Conservation (phyloP, 2,888 invertebrate genomes). For the Lissonota sp. region DNA sequence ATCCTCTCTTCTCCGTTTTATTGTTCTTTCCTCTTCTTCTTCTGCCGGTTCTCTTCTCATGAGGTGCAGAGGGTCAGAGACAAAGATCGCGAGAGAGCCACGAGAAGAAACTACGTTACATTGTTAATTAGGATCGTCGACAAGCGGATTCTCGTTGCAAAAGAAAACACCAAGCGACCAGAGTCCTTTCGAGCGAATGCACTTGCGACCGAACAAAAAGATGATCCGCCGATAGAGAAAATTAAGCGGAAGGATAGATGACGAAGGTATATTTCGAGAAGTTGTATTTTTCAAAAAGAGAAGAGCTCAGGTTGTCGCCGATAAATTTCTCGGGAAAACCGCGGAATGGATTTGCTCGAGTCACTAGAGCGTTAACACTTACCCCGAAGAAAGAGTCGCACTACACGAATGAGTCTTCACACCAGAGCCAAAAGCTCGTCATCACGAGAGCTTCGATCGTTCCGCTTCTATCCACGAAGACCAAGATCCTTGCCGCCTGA, state of each 20-base stretch:
- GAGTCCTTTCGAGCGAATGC: conserved; percentile 1
- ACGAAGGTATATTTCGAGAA: too few species aligned
- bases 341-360: conserved; percentile 49
- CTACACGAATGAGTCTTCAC: not conserved
- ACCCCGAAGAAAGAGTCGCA: conserved; percentile 39
- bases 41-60: not conserved
- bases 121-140: conserved; percentile 62
- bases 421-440: conserved; percentile 10
- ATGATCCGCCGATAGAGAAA: too few species aligned
- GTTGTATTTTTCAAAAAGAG: too few species aligned
- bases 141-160: conserved; percentile 13
- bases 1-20: conserved; percentile 1
- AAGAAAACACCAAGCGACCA: not conserved
- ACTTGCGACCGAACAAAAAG: conserved; percentile 1
- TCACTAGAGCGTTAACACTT: conserved; percentile 25
- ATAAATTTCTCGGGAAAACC: conserved; percentile 58
- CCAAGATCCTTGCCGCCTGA: conserved; percentile 63
- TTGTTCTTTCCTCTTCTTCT: not conserved
- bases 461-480: conserved; percentile 69
- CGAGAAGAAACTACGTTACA: conserved; percentile 41
- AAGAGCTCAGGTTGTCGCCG: conserved; percentile 33
- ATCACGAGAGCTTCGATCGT: not conserved
- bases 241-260: too few species aligned
- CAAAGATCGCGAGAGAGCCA: conserved; percentile 18
- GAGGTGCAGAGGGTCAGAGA: conserved; percentile 27